Conservation (phyloP, 2,797 vertebrate species). For the Oryzias sinensis region DNA sequence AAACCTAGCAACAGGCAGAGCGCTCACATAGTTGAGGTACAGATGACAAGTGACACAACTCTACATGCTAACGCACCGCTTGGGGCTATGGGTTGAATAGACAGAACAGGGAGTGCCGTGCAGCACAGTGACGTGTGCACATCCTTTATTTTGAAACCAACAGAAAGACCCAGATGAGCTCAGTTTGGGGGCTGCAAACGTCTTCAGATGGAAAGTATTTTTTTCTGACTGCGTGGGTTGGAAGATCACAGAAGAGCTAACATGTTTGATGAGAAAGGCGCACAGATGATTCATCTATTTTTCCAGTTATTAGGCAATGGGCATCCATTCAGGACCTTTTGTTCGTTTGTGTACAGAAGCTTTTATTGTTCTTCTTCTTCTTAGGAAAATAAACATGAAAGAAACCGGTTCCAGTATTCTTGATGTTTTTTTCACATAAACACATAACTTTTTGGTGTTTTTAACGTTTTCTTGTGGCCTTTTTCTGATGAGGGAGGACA, state of each 20-base stretch:
- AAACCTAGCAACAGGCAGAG: conserved; percentile 72
- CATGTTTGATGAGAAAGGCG: conserved; percentile 19
- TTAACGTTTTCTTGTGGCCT: too few relatives aligned
- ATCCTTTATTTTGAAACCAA: conserved; percentile 20
- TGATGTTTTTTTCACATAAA: background rate
- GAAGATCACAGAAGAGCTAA: conserved; percentile 5
- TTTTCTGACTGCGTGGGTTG: conserved; percentile 21
- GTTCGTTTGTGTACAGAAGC: conserved; percentile 16
- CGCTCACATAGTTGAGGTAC: conserved; percentile 25
- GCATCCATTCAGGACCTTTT: conserved; percentile 6
- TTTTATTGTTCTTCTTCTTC: conserved; percentile 14
- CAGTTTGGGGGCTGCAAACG: conserved; percentile 8
- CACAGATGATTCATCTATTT: conserved; percentile 27
- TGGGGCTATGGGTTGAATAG: conserved; percentile 8
- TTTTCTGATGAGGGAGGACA: too few relatives aligned
- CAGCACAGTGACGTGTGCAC: conserved; percentile 24
- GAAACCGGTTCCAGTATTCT: conserved; percentile 17
- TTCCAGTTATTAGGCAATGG: conserved; percentile 20
- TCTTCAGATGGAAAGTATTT: conserved; percentile 25
- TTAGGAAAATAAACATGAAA: conserved; percentile 22
- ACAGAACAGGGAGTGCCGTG: conserved; percentile 31
- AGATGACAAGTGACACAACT: conserved; percentile 10
- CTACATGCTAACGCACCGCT: conserved; percentile 12
- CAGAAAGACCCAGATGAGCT: conserved; percentile 9
- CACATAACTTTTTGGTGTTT: too few relatives aligned